phyloP scores from a whole-genome alignment of 2,113 vertebrate genomes.

The Centropristis striata region DNA sequence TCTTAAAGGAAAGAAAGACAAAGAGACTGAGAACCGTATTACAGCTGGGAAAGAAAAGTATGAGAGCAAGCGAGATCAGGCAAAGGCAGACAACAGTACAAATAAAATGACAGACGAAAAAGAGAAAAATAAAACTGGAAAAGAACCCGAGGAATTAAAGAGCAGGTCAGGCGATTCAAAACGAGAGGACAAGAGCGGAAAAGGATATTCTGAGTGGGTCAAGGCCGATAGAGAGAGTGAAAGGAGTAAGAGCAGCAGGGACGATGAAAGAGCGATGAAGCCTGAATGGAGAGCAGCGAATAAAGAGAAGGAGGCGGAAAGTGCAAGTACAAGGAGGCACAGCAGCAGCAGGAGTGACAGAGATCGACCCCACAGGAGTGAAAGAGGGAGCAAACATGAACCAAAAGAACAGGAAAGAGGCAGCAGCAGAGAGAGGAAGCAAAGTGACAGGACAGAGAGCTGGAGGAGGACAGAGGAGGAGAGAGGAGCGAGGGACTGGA shows the following conservation, averaged over 20 bases:
- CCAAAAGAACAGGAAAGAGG: not conserved
- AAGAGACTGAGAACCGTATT: conserved; percentile 53
- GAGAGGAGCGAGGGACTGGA: conserved; percentile 42
- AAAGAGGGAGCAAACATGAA: not conserved
- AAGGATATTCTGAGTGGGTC: not conserved
- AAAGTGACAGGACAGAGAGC: conserved; percentile 11
- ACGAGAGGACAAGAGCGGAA: not conserved
- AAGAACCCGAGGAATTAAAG: conserved; percentile 5
- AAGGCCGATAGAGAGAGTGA: conserved; percentile 16
- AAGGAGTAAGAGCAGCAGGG: conserved; percentile 11
- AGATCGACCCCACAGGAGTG: not conserved
- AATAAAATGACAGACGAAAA: conserved; percentile 5
- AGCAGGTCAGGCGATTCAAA: conserved; percentile 5
- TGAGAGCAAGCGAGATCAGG: not conserved
- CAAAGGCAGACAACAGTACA: not conserved
- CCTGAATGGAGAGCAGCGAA: conserved; percentile 9
- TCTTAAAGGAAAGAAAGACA: conserved; percentile 57
- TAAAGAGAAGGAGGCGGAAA: conserved; percentile 12
- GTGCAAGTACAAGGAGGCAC: conserved; percentile 18
- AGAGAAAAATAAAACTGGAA: conserved; percentile 12
- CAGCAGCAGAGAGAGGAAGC: not conserved
- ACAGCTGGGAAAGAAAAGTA: conserved; percentile 49
- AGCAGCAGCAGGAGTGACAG: conserved; percentile 39
- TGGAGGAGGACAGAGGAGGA: conserved; percentile 49
- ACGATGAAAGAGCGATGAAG: not conserved